These are phyloP conservation scores for Chelonus insularis DNA, from an alignment of 1,140 invertebrate species.

Conservation along the genomic window DNA sequence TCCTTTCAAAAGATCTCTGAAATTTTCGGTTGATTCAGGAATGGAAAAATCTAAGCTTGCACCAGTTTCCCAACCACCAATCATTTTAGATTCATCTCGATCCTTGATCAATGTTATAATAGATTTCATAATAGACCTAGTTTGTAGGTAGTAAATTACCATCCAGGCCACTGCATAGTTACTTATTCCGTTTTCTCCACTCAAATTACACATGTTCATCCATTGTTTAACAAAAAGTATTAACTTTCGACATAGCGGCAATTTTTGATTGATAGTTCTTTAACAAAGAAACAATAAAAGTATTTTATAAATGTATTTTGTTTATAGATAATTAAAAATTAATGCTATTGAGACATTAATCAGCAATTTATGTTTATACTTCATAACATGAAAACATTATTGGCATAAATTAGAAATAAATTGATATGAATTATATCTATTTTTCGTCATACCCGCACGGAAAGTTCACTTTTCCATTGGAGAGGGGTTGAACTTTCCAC, in stretches of 20 bases:
- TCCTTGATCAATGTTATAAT: slow-evolving; percentile 35
- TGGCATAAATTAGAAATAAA: background rate
- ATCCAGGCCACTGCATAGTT: slow-evolving; percentile 42
- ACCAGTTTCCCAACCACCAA: slow-evolving; percentile 36
- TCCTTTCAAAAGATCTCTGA: slow-evolving; percentile 50
- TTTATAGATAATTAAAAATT: too few species aligned
- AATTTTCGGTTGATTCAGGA: background rate
- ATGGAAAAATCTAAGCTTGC: slow-evolving; percentile 12
- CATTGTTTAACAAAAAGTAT: slow-evolving; percentile 61
- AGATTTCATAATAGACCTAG: slow-evolving; percentile 40
- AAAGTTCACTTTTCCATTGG: too few species aligned
- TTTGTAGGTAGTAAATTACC: slow-evolving; percentile 48
- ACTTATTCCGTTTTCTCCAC: slow-evolving; percentile 32
- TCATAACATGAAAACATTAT: too few species aligned
- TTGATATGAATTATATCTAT: background rate
- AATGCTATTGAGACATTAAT: too few species aligned
- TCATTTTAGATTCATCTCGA: slow-evolving; percentile 28
- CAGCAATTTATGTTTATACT: too few species aligned
- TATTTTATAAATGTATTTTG: too few species aligned
- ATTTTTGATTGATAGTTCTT: slow-evolving; percentile 50
- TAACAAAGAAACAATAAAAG: slow-evolving; percentile 36
- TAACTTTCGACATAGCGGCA: slow-evolving; percentile 44
- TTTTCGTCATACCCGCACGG: too few species aligned
- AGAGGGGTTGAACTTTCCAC: too few species aligned
- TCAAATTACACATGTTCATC: slow-evolving; percentile 39